These are phyloP conservation scores for Sesia apiformis DNA, from an alignment of 2,888 invertebrate species.

Conservation along the genomic window DNA sequence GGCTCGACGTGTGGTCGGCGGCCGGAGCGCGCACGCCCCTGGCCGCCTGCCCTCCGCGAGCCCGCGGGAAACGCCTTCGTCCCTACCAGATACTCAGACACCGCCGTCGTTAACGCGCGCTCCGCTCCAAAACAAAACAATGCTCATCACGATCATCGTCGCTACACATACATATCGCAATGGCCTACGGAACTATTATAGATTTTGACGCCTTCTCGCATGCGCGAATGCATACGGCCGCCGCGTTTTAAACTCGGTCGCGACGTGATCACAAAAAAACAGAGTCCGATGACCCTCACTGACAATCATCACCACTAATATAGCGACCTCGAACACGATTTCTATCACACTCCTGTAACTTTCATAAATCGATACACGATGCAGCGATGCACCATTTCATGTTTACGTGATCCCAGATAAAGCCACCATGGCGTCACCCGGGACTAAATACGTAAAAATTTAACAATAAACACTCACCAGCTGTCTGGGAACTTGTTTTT, in stretches of 20 bases:
- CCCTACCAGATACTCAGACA: slow-evolving; percentile 12
- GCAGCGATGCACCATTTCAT: slow-evolving; percentile 75
- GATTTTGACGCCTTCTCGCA: slow-evolving; percentile 72
- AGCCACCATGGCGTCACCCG: slow-evolving; percentile 79
- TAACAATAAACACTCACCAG: slow-evolving; percentile 76
- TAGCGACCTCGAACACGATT: slow-evolving; percentile 24
- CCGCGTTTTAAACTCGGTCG: slow-evolving; percentile 70
- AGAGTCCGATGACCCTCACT: slow-evolving; percentile 54
- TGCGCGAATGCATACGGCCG: slow-evolving; percentile 71
- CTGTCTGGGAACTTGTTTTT: slow-evolving; percentile 76
- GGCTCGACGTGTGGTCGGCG: slow-evolving; percentile 49
- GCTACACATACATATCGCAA: slow-evolving; percentile 40
- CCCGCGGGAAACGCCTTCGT: slow-evolving; percentile 66
- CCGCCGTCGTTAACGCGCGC: slow-evolving; percentile 12
- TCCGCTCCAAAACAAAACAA: slow-evolving; percentile 26
- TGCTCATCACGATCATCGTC: slow-evolving; percentile 42
- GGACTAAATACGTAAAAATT: slow-evolving; percentile 71
- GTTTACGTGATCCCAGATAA: slow-evolving; percentile 79
- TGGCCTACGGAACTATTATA: slow-evolving; percentile 63
- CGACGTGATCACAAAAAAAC: slow-evolving; percentile 62
- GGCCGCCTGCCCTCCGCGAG: slow-evolving; percentile 45
- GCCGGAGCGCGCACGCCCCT: slow-evolving; percentile 52
- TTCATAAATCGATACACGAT: slow-evolving; percentile 70
- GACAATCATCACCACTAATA: slow-evolving; percentile 32
- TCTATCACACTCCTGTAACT: slow-evolving; percentile 34